These are phyloP conservation scores for Philhelius pedissequus DNA, from an alignment of 2,888 invertebrate species.

Conservation along the genomic window DNA sequence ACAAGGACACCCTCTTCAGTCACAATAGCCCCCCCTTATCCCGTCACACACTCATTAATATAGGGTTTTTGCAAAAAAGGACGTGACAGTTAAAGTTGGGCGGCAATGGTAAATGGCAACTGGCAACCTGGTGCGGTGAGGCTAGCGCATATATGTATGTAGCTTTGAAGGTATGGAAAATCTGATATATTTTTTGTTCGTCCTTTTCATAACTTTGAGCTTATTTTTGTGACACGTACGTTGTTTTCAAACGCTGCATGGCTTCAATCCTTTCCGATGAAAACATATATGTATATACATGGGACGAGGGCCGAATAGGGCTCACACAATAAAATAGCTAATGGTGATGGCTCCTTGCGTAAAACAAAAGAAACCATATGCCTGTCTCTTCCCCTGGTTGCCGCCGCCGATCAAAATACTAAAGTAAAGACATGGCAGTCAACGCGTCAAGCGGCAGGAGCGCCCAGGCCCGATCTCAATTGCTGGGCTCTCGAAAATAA, in stretches of 20 bases:
- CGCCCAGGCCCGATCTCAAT: slow-evolving; percentile 38
- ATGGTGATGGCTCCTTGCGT: slow-evolving; percentile 58
- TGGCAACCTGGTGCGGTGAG: slow-evolving; percentile 37
- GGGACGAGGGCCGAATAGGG: slow-evolving; percentile 42
- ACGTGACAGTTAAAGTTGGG: slow-evolving; percentile 56
- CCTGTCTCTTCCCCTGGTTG: slow-evolving; percentile 6
- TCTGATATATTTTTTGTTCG: slow-evolving; percentile 13
- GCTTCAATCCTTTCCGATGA: slow-evolving; percentile 53
- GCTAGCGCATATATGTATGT: too few species aligned
- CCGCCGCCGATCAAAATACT: not conserved
- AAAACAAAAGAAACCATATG: slow-evolving; percentile 67
- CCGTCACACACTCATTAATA: slow-evolving; percentile 33
- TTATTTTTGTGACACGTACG: slow-evolving; percentile 67
- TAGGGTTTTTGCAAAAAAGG: slow-evolving; percentile 32
- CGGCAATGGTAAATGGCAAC: too few species aligned
- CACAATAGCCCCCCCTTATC: not conserved
- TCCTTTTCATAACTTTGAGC: slow-evolving; percentile 46
- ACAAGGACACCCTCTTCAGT: slow-evolving; percentile 32
- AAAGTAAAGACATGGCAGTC: slow-evolving; percentile 14
- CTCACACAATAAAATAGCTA: slow-evolving; percentile 57
- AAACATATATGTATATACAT: slow-evolving; percentile 37
- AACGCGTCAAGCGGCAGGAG: slow-evolving; percentile 7
- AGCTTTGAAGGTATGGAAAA: not conserved
- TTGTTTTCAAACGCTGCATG: slow-evolving; percentile 49
- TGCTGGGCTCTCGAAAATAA: slow-evolving; percentile 66